These are phyloP conservation scores for Potamilus streckersoni DNA, from an alignment of 1,140 invertebrate species.

Conservation along the genomic window DNA sequence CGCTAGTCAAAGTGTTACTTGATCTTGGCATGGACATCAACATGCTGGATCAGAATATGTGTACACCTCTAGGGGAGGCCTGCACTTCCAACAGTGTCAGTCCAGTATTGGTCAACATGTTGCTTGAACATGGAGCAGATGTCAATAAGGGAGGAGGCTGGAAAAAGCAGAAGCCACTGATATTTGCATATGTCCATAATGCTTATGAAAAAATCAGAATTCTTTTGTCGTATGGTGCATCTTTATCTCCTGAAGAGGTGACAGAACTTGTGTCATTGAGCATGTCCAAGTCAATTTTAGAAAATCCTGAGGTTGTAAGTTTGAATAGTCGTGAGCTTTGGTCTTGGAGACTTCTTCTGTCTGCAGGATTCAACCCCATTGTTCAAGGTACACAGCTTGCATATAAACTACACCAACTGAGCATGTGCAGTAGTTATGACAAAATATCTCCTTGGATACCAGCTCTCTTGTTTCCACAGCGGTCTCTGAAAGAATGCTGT, in stretches of 20 bases:
- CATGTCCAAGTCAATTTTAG: conserved; percentile 57
- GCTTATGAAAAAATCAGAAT: conserved; percentile 59
- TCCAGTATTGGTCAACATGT: conserved; percentile 44
- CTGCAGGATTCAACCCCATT: conserved; percentile 52
- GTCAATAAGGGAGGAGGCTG: conserved; percentile 58
- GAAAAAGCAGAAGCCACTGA: conserved; percentile 59
- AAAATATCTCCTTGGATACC: conserved; percentile 54
- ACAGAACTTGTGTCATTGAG: conserved; percentile 57
- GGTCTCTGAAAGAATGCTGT: conserved; percentile 51
- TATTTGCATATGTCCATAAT: conserved; percentile 61
- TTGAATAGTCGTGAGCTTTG: conserved; percentile 54
- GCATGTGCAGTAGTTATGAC: conserved; percentile 58
- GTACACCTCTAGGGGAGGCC: conserved; percentile 55
- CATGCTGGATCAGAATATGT: conserved; percentile 56
- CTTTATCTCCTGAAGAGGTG: conserved; percentile 54
- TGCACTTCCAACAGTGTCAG: conserved; percentile 50
- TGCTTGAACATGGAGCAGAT: conserved; percentile 58
- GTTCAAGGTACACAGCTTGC: conserved; percentile 37
- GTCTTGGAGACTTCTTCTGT: conserved; percentile 54
- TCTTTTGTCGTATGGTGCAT: conserved; percentile 57
- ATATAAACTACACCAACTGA: conserved; percentile 51
- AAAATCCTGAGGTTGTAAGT: conserved; percentile 59
- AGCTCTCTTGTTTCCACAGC: conserved; percentile 47
- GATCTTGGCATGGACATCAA: conserved; percentile 60
- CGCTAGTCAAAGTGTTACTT: conserved; percentile 52